Conservation (phyloP, 2,113 vertebrate genomes). For the Lycocorax pyrrhopterus region DNA sequence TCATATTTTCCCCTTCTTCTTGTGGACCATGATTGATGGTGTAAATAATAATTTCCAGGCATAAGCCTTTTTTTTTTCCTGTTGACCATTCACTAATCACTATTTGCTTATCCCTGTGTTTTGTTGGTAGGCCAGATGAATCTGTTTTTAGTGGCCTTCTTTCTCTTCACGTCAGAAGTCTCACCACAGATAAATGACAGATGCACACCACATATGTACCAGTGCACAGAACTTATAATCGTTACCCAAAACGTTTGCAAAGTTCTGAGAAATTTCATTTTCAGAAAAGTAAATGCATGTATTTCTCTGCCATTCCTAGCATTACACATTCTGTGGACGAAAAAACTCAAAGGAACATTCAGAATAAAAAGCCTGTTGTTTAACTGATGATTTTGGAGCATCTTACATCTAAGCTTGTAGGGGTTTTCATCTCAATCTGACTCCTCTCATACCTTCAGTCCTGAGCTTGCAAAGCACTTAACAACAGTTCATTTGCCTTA, state of each 20-base stretch:
- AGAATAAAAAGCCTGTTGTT: neutral
- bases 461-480: neutral
- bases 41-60: constrained; percentile 19
- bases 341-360: neutral
- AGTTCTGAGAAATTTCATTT: neutral
- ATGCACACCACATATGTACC: neutral
- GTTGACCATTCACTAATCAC: neutral
- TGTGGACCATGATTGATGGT: neutral
- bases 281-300: neutral
- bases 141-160: constrained; percentile 27
- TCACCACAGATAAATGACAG: constrained; percentile 6
- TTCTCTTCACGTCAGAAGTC: constrained; percentile 15
- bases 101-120: constrained; percentile 20
- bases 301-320: neutral
- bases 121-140: constrained; percentile 16
- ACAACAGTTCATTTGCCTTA: neutral
- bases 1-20: neutral
- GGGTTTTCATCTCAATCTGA: neutral
- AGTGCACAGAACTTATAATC: neutral
- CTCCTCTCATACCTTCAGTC: neutral
- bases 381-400: neutral
- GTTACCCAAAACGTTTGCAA: neutral
- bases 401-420: neutral
- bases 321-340: neutral
- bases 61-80: neutral